phyloP scores from a whole-genome alignment of 2,888 invertebrate genomes.

The Andrena bucephala region DNA sequence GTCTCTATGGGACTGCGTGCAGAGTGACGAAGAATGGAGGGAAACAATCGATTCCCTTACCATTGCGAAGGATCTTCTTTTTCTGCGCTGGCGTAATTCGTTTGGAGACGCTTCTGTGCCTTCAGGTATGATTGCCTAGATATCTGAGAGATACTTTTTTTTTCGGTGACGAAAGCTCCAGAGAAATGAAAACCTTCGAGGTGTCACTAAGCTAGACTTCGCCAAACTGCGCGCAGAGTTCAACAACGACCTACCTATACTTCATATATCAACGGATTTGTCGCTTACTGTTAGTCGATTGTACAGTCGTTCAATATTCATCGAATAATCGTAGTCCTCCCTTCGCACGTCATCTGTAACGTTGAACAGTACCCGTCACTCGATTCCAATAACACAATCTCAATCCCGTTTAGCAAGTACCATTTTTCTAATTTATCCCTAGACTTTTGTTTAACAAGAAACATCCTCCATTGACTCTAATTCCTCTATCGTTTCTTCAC shows the following conservation, averaged over 20 bases:
- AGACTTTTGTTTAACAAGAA: neutral
- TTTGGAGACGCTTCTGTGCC: neutral
- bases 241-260: conserved; percentile 41
- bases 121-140: neutral
- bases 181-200: too few species aligned
- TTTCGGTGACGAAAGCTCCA: too few species aligned
- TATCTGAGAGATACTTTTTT: neutral
- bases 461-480: neutral
- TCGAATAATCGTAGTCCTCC: neutral
- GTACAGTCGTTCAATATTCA: conserved; percentile 35
- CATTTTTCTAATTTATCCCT: conserved; percentile 3
- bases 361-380: neutral
- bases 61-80: neutral
- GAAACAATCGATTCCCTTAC: neutral
- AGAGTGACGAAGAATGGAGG: neutral
- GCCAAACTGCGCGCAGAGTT: conserved; percentile 8
- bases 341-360: too few species aligned
- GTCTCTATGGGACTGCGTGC: conserved; percentile 12
- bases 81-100: neutral
- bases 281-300: conserved; percentile 47
- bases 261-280: conserved; percentile 36
- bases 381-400: neutral
- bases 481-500: neutral
- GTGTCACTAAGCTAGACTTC: neutral
- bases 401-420: neutral